Conservation (phyloP, 1,140 invertebrate species). For the Portunus trituberculatus region DNA sequence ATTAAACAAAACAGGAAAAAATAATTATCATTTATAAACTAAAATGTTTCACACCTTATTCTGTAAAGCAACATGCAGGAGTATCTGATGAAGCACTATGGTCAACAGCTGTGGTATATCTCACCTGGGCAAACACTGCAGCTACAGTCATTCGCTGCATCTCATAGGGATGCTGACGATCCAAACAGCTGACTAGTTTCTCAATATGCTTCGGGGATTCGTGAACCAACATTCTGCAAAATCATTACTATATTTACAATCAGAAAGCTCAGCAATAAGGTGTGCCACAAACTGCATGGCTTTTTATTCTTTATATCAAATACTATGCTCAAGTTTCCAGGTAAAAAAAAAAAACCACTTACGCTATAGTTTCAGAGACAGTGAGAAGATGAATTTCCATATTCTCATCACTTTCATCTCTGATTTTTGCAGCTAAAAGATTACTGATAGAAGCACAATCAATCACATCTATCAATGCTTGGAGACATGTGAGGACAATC, state of each 20-base stretch:
- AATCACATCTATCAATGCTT: conserved; percentile 58
- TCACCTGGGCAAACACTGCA: conserved; percentile 68
- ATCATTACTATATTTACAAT: not conserved
- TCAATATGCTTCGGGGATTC: conserved; percentile 65
- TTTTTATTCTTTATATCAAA: too few relatives aligned
- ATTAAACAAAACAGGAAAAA: too few relatives aligned
- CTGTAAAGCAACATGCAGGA: too few relatives aligned
- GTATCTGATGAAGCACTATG: not conserved
- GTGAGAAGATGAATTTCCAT: conserved; percentile 57
- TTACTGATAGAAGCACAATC: conserved; percentile 47
- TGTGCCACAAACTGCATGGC: too few relatives aligned
- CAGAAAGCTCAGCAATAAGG: not conserved
- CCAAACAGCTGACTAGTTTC: conserved; percentile 60
- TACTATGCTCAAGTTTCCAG: not conserved
- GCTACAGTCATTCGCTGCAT: conserved; percentile 70
- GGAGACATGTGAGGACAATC: conserved; percentile 61
- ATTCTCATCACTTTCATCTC: conserved; percentile 71
- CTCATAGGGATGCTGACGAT: conserved; percentile 61
- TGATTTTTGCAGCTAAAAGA: conserved; percentile 59
- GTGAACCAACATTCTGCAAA: conserved; percentile 65
- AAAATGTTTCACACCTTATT: too few relatives aligned
- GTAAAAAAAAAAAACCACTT: conserved; percentile 34
- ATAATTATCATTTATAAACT: too few relatives aligned
- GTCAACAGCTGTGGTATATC: not conserved
- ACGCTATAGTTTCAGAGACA: conserved; percentile 64